Evolutionary conservation across 2,888 invertebrate genomes (phyloP), one percentile per base, ranked within the genome.

Genomic region (Euplexia lucipara): DNA sequence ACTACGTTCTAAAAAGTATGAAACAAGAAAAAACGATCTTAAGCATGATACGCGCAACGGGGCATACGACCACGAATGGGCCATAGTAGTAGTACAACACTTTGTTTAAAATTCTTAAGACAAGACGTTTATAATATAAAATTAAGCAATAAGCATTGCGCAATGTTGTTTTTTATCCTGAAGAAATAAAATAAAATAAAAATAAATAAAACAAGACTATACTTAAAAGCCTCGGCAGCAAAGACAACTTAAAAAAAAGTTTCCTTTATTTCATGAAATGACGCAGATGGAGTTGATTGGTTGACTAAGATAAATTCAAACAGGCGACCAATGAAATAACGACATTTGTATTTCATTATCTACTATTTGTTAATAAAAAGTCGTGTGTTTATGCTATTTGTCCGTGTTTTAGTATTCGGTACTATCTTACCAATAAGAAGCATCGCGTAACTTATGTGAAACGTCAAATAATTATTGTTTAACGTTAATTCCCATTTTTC

Each of bases 331-430:
- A 94, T 94, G 51, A 73, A 9, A 77, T 80, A 70, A 16, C 81
- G 87, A 92, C 94, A 94, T 92, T 90, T 94, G 94, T 89, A 87
- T 88, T 74, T 83, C 74, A 44, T 70, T 78, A 79, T 85, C 80
- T 86, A 63, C 85, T 75, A 93, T 94, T 94, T 86, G 93, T 78
- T 70, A 64, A 76, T 72, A 59, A 5, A 12, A 60, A 81, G 86
- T 85, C 93, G 94, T 94, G 94, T 82, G 75, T 62, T 1, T 8
- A 22, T 44, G 7, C 74, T 39, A 91, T 93, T 92, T 84, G 93
- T 59, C 22, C 18, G 60, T 37, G 1, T 1, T 0, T 0, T 41
- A 9, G 0, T 6, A 0, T 1, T 0, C 4, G 0, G 3, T 16
- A 18, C 16, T 12, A 12, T 34, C 30, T 34, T 9, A 59, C 80